A percentile compares a stretch with the other conserved stretches of the same genome.
Conservation (phyloP, 2,888 invertebrate species). For the Megalurothrips usitatus region DNA sequence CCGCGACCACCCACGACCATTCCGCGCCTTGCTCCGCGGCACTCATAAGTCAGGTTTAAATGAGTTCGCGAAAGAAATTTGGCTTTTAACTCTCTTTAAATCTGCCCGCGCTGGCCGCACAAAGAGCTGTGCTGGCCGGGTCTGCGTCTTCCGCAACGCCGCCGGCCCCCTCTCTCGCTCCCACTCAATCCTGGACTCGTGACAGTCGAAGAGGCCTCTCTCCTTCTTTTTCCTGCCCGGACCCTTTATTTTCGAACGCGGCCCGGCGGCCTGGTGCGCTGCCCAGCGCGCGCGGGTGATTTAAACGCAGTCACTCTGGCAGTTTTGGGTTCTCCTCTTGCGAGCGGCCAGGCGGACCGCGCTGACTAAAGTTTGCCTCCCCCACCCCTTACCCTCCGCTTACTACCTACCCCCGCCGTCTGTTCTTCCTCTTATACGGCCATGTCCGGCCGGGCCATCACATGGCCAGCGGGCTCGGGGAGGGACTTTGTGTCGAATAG, state of each 20-base stretch:
- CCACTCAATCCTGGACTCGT: not conserved
- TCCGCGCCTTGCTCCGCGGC: not conserved
- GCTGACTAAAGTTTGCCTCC: not conserved
- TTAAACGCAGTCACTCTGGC: constrained; percentile 18
- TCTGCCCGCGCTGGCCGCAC: not conserved
- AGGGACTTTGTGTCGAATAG: too few species aligned
- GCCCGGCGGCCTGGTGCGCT: not conserved
- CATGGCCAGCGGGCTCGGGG: too few species aligned
- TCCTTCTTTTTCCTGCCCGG: too few species aligned
- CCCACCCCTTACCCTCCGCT: too few species aligned
- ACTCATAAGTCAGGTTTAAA: constrained; percentile 11
- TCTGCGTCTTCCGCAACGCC: not conserved
- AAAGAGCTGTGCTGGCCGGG: not conserved
- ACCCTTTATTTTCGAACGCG: too few species aligned
- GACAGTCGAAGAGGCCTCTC: too few species aligned
- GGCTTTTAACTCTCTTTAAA: constrained; percentile 9
- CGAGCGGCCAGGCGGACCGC: not conserved
- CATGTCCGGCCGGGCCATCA: too few species aligned
- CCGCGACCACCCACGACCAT: not conserved
- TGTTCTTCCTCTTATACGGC: too few species aligned
- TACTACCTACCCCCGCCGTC: too few species aligned
- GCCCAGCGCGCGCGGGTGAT: constrained; percentile 1
- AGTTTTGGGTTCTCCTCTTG: constrained; percentile 9
- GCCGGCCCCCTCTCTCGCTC: not conserved
- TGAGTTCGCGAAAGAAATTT: constrained; percentile 22